Evolutionary conservation across 2,888 invertebrate species (phyloP).

Genomic region (Tenthredo scrophulariae): DNA sequence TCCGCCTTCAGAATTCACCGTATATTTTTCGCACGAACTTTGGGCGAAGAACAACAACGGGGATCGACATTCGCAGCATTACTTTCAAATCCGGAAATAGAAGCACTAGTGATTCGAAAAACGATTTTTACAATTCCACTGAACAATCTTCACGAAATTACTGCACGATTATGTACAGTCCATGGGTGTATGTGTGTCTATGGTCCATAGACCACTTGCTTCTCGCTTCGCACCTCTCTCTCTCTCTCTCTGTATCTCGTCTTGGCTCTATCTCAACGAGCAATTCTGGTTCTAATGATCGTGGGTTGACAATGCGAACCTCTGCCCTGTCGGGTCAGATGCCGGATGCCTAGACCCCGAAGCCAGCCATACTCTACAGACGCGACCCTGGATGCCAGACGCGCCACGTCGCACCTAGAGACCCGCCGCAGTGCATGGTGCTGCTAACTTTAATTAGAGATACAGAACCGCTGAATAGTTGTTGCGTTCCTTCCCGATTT

Average conservation of each 20-base stretch:
- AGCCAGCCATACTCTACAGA: constrained; percentile 36
- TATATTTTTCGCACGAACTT: not conserved
- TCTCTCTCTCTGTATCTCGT: not conserved
- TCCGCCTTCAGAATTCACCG: not conserved
- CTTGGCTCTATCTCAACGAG: not conserved
- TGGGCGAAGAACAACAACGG: not conserved
- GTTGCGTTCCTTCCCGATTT: constrained; percentile 28
- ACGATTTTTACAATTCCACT: not conserved
- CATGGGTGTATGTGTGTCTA: not conserved
- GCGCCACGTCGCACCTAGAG: constrained; percentile 59
- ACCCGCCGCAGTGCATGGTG: not conserved
- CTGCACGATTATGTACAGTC: not conserved
- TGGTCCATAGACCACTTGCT: not conserved
- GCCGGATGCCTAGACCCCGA: constrained; percentile 48
- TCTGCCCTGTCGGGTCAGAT: constrained; percentile 59
- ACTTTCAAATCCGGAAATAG: not conserved
- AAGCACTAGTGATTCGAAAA: not conserved
- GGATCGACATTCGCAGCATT: not conserved
- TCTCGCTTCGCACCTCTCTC: not conserved
- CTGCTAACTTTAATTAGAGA: constrained; percentile 48
- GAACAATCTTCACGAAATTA: not conserved
- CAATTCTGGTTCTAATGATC: constrained; percentile 56
- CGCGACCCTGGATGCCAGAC: constrained; percentile 65
- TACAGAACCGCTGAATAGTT: constrained; percentile 44
- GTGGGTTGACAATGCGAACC: constrained; percentile 65